These are phyloP conservation scores for Idaea dimidiata DNA, from an alignment of 2,888 invertebrate species.

Conservation along the genomic window DNA sequence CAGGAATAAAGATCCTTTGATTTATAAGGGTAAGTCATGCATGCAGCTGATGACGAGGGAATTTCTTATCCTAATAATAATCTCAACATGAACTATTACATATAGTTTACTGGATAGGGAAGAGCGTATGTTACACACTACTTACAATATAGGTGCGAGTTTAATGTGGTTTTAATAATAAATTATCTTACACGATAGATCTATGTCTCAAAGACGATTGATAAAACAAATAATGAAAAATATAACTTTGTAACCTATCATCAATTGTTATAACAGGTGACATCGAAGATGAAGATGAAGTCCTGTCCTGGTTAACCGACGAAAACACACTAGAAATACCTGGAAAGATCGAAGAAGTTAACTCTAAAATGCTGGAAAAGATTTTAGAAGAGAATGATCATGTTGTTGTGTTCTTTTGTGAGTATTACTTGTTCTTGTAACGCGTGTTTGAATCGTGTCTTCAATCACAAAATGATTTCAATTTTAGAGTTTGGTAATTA, in stretches of 20 bases:
- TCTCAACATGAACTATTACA: no score
- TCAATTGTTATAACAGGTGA: slow-evolving; percentile 79
- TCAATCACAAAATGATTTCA: neutral
- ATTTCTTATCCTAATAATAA: no score
- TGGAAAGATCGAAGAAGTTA: slow-evolving; percentile 96
- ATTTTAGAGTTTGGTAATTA: neutral
- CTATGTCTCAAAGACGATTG: no score
- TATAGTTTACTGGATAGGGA: neutral
- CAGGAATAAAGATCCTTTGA: slow-evolving; percentile 93
- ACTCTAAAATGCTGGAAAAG: slow-evolving; percentile 93
- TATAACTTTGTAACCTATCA: neutral
- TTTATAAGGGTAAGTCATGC: slow-evolving; percentile 83
- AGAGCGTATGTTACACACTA: no score
- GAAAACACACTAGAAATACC: slow-evolving; percentile 95
- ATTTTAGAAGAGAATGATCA: slow-evolving; percentile 93
- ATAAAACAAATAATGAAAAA: neutral
- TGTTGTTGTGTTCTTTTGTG: slow-evolving; percentile 96
- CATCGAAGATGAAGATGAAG: slow-evolving; percentile 94
- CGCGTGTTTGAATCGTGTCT: neutral
- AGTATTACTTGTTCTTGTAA: slow-evolving; percentile 58
- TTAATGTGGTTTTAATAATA: no score
- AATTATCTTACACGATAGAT: no score
- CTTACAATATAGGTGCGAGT: no score
- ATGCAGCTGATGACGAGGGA: no score
- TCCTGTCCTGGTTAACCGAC: slow-evolving; percentile 94